Percentiles rank a stretch among this genome's conserved stretches.
phyloP scores from a whole-genome alignment of 2,888 invertebrate genomes.

The Teleiodes luculella region DNA sequence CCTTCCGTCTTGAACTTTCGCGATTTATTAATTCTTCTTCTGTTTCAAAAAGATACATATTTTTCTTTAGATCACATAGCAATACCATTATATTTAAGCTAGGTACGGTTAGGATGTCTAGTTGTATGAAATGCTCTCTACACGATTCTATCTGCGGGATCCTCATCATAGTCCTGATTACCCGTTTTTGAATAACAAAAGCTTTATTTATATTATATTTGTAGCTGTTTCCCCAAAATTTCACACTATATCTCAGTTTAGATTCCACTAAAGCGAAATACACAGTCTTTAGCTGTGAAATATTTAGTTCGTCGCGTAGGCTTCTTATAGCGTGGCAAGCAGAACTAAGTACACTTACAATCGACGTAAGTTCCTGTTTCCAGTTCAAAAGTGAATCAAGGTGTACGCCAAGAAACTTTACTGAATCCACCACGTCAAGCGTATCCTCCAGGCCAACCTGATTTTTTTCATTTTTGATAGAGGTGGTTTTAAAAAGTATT shows the following conservation, averaged over 20 bases:
- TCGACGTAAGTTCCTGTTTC: neutral
- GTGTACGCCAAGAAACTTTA: neutral
- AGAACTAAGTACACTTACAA: neutral
- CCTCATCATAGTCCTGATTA: too few species aligned
- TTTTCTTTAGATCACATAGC: too few species aligned
- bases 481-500: neutral
- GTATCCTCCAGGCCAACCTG: neutral
- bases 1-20: too few species aligned
- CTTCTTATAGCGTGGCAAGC: slow-evolving; percentile 19
- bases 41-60: too few species aligned
- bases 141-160: too few species aligned
- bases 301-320: slow-evolving; percentile 12
- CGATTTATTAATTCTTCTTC: too few species aligned
- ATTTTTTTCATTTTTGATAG: neutral
- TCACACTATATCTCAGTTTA: slow-evolving; percentile 17
- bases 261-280: slow-evolving; percentile 18
- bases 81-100: too few species aligned
- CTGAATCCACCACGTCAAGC: neutral
- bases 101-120: too few species aligned
- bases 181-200: too few species aligned
- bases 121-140: too few species aligned
- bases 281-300: slow-evolving; percentile 13
- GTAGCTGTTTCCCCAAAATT: too few species aligned
- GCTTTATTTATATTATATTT: too few species aligned
- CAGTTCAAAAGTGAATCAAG: neutral